Conservation (phyloP, 2,113 vertebrate species). For the Entosphenus tridentatus region DNA sequence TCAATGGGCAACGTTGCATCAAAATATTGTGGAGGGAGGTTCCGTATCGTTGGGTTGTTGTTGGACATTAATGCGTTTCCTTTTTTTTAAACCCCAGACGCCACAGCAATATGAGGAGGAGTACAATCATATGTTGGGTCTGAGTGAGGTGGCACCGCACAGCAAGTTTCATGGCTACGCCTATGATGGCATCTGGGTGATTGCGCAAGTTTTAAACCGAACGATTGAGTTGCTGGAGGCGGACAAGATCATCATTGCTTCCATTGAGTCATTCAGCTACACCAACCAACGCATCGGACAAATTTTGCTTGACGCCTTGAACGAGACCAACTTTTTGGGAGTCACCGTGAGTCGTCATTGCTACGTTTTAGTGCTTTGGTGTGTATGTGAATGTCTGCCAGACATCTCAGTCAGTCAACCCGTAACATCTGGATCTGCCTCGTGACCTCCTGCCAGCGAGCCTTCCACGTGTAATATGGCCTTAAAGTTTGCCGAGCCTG, state of each 20-base stretch:
- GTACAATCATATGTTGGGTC: constrained; percentile 44
- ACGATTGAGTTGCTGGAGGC: constrained; percentile 62
- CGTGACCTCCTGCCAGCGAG: no score
- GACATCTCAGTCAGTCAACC: no score
- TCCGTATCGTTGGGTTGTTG: no score
- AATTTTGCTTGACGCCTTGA: constrained; percentile 90
- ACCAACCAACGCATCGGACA: constrained; percentile 72
- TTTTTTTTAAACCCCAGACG: constrained; percentile 28
- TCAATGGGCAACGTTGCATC: no score
- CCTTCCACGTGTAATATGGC: no score
- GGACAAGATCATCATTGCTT: constrained; percentile 39
- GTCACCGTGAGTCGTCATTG: constrained; percentile 50
- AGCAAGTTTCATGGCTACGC: constrained; percentile 97
- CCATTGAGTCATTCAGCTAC: constrained; percentile 70
- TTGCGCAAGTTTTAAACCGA: constrained; percentile 65
- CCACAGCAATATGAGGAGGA: constrained; percentile 83
- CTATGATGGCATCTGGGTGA: constrained; percentile 98
- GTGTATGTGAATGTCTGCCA: no score
- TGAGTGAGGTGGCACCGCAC: constrained; percentile 40
- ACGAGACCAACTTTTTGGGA: constrained; percentile 94
- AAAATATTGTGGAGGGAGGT: no score
- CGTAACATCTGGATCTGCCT: no score
- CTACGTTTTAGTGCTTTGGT: no score
- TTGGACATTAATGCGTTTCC: no score
- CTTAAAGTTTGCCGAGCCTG: no score